These are phyloP conservation scores for Tretioscincus oriximinensis DNA, from an alignment of 2,113 vertebrate genomes.

Conservation along the genomic window DNA sequence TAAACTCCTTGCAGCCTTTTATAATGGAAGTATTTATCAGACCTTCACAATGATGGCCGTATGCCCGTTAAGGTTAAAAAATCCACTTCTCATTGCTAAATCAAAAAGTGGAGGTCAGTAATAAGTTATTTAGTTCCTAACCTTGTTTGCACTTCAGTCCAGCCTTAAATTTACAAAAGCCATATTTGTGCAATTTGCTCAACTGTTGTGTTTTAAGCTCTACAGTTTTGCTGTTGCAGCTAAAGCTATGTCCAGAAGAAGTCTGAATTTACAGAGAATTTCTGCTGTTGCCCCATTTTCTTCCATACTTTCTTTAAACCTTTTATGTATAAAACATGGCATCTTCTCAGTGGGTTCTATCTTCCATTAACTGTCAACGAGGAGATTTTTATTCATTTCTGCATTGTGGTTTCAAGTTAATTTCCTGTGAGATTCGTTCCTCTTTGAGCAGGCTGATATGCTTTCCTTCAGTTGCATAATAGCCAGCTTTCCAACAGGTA, in stretches of 20 bases:
- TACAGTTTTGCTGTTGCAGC: not conserved
- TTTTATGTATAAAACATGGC: not conserved
- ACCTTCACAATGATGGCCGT: conserved; percentile 32
- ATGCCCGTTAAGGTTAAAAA: not conserved
- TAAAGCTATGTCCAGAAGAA: not conserved
- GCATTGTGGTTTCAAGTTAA: not conserved
- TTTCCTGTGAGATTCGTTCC: not conserved
- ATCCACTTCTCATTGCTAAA: not conserved
- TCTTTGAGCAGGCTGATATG: not conserved
- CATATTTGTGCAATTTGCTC: not conserved
- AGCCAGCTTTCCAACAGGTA: not conserved
- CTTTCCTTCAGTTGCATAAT: not conserved
- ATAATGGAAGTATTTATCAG: conserved; percentile 59
- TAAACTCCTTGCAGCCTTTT: conserved; percentile 59
- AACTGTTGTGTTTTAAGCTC: not conserved
- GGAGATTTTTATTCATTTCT: not conserved
- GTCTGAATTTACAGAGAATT: not conserved
- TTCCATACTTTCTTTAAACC: too few species aligned
- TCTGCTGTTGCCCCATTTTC: not conserved
- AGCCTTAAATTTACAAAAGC: not conserved
- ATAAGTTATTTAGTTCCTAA: not conserved
- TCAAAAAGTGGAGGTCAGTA: not conserved
- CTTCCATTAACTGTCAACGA: not conserved
- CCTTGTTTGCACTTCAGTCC: not conserved
- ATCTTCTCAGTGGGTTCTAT: not conserved